These are phyloP conservation scores for Sinocyclocheilus grahami DNA, from an alignment of 2,113 vertebrate genomes.

Conservation along the genomic window DNA sequence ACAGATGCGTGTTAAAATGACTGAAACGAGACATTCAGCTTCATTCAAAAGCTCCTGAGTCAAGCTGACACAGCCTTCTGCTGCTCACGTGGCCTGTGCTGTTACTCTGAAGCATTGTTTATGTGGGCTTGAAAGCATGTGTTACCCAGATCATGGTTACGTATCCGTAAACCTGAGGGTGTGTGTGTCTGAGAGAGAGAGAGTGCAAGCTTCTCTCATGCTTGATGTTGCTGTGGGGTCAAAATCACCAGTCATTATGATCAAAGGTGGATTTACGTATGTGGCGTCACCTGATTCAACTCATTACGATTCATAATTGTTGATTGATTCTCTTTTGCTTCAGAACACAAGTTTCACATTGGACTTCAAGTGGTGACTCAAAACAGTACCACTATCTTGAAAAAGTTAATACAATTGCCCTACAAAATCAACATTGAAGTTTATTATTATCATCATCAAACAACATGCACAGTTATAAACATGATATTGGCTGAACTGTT, in stretches of 20 bases:
- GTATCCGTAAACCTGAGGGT: background rate
- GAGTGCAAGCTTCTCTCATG: background rate
- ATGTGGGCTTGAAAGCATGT: background rate
- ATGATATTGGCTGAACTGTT: background rate
- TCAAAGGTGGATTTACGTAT: background rate
- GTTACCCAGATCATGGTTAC: background rate
- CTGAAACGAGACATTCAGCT: background rate
- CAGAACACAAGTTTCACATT: background rate
- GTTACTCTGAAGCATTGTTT: constrained; percentile 1
- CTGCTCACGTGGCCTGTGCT: background rate
- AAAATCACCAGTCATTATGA: constrained; percentile 5
- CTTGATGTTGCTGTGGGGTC: background rate
- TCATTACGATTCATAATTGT: background rate
- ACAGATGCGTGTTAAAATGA: background rate
- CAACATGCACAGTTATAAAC: background rate
- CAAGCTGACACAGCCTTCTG: constrained; percentile 14
- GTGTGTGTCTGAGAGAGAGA: background rate
- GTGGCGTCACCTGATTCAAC: background rate
- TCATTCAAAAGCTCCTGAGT: constrained; percentile 31
- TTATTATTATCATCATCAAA: background rate
- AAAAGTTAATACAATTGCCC: constrained; percentile 3
- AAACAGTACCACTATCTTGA: background rate
- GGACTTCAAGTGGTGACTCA: background rate
- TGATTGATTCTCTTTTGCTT: background rate
- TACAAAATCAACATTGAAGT: background rate